Conservation (phyloP, 2,888 invertebrate genomes). For the Polyommatus iphigenia region DNA sequence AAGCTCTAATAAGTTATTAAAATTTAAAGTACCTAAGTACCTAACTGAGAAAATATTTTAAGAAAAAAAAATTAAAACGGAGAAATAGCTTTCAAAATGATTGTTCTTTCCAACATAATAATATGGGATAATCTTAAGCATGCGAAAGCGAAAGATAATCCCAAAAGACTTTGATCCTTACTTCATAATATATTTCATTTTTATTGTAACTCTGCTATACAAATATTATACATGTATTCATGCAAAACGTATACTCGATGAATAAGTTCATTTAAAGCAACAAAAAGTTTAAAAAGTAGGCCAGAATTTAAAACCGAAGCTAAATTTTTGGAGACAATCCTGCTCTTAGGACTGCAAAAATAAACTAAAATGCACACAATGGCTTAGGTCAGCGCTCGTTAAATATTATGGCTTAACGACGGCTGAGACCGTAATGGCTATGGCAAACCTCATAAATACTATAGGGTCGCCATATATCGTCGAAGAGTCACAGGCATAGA, state of each 20-base stretch:
- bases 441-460: slow-evolving; percentile 9
- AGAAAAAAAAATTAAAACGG: background rate
- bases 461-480: background rate
- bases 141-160: no score
- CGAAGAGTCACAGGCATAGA: background rate
- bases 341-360: slow-evolving; percentile 2
- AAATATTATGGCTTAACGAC: slow-evolving; percentile 1
- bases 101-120: background rate
- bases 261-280: background rate
- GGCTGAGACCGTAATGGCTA: background rate
- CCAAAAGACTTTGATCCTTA: no score
- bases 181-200: background rate
- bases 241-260: background rate
- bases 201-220: no score
- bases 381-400: slow-evolving; percentile 22
- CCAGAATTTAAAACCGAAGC: background rate
- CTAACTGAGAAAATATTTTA: background rate
- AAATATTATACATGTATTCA: background rate
- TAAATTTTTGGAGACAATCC: background rate
- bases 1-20: background rate
- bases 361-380: slow-evolving; percentile 16
- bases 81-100: background rate
- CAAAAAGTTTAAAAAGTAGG: background rate
- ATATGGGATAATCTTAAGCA: background rate
- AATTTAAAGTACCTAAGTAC: no score